phyloP scores from a whole-genome alignment of 2,797 vertebrate species.

The Phalanger gymnotis region DNA sequence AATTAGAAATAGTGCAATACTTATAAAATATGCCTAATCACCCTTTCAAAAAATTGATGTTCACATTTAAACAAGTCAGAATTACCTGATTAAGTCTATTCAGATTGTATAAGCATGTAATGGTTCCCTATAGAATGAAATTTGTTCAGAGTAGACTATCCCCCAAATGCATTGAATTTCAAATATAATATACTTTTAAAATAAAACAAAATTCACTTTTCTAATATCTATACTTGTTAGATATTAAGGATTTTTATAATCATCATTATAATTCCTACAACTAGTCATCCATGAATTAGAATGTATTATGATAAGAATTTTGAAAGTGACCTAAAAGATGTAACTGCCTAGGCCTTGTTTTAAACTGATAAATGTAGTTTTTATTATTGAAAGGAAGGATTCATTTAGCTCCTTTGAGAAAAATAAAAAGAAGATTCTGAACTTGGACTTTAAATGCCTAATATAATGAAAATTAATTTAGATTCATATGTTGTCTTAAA shows the following conservation, averaged over 20 bases:
- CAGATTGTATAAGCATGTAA: conserved; percentile 16
- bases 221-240: conserved; percentile 27
- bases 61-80: conserved; percentile 15
- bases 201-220: conserved; percentile 11
- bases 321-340: conserved; percentile 54
- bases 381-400: conserved; percentile 65
- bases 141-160: conserved; percentile 29
- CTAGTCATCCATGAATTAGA: conserved; percentile 16
- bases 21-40: conserved; percentile 1
- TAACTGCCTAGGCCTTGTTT: conserved; percentile 59
- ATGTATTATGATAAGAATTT: conserved; percentile 43
- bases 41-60: conserved; percentile 21
- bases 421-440: conserved; percentile 54
- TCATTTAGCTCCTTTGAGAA: conserved; percentile 65
- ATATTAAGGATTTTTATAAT: conserved; percentile 22
- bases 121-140: conserved; percentile 39
- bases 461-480: conserved; percentile 74
- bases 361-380: conserved; percentile 53
- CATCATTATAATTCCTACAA: conserved; percentile 11
- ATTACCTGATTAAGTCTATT: conserved; percentile 49
- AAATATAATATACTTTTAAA: conserved; percentile 24
- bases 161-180: conserved; percentile 48
- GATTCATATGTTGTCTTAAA: conserved; percentile 77
- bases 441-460: conserved; percentile 73
- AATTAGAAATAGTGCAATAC: conserved; percentile 28